These are phyloP conservation scores for Cephalopachus bancanus DNA, from an alignment of 2,797 vertebrate species.

Conservation along the genomic window DNA sequence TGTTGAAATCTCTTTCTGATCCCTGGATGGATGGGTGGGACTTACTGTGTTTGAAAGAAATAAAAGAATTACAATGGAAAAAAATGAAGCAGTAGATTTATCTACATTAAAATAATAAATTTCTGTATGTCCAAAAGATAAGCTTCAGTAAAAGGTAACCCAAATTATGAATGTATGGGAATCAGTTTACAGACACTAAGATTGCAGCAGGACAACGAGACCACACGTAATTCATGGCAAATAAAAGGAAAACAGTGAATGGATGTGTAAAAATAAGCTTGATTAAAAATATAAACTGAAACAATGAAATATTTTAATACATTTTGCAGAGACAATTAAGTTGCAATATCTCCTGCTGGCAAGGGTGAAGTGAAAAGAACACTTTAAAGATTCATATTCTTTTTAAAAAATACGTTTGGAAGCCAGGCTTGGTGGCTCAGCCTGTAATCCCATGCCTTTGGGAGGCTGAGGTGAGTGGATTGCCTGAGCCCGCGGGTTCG, in stretches of 20 bases:
- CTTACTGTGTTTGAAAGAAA: constrained; percentile 48
- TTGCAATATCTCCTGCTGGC: background rate
- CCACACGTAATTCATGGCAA: background rate
- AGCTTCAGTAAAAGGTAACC: background rate
- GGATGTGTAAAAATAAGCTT: background rate
- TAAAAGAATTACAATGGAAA: constrained; percentile 3
- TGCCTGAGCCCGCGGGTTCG: too few species aligned
- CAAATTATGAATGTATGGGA: background rate
- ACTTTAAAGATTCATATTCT: background rate
- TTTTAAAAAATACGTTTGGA: too few species aligned
- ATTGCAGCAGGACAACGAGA: background rate
- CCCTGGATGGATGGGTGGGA: background rate
- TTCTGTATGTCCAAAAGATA: background rate
- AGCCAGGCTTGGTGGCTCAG: too few species aligned
- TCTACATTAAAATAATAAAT: background rate
- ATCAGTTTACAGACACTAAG: background rate
- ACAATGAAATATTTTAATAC: background rate
- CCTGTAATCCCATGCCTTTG: too few species aligned
- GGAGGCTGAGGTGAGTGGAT: too few species aligned
- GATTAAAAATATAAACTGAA: constrained; percentile 7
- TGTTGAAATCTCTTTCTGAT: background rate
- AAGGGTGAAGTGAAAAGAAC: background rate
- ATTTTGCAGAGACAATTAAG: background rate
- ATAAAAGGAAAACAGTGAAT: background rate
- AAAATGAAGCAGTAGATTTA: background rate